These are phyloP conservation scores for Thera obeliscata DNA, from an alignment of 2,888 invertebrate species.

Conservation along the genomic window DNA sequence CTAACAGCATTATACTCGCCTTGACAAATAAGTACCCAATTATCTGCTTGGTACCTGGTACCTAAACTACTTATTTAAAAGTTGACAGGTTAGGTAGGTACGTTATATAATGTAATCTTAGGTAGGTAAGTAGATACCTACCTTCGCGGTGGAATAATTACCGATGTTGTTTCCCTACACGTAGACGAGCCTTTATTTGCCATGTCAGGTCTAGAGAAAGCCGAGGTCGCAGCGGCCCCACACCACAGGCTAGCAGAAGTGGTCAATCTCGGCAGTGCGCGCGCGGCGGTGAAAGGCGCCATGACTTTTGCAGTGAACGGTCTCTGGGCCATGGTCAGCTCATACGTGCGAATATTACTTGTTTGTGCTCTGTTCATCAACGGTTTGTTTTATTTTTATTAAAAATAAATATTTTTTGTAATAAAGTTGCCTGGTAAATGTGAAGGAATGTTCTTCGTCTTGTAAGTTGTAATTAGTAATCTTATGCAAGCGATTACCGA, in stretches of 20 bases:
- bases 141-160: not conserved
- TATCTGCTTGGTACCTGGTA: too few relatives aligned
- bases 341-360: slow-evolving; percentile 68
- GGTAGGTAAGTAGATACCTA: too few relatives aligned
- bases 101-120: too few relatives aligned
- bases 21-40: too few relatives aligned
- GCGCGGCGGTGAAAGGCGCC: slow-evolving; percentile 79
- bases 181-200: slow-evolving; percentile 48
- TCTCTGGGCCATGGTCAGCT: slow-evolving; percentile 64
- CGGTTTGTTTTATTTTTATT: slow-evolving; percentile 65
- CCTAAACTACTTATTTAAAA: slow-evolving; percentile 2
- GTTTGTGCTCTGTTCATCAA: slow-evolving; percentile 73
- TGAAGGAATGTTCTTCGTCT: slow-evolving; percentile 6
- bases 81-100: too few relatives aligned
- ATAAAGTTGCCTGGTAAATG: not conserved
- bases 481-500: slow-evolving; percentile 73
- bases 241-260: slow-evolving; percentile 32
- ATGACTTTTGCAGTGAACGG: slow-evolving; percentile 59
- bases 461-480: slow-evolving; percentile 44
- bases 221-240: slow-evolving; percentile 67
- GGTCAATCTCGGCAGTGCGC: slow-evolving; percentile 63
- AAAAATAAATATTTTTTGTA: not conserved
- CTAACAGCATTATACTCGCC: too few relatives aligned
- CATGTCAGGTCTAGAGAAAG: slow-evolving; percentile 75
- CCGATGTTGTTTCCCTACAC: not conserved